Conservation (phyloP, 1,140 invertebrate species). For the Polyergus mexicanus region DNA sequence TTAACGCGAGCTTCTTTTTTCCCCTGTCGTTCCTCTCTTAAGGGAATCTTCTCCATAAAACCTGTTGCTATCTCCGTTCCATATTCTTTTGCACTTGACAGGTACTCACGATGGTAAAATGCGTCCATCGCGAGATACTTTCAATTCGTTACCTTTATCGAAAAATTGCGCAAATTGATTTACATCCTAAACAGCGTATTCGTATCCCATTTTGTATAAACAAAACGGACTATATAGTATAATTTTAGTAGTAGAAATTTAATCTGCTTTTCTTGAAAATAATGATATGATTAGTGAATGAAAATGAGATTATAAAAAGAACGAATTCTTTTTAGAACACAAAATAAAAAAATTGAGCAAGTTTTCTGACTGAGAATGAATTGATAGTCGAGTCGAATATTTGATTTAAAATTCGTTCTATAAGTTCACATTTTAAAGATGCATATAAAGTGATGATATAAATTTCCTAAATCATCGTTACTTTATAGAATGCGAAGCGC, state of each 20-base stretch:
- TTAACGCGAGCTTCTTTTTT: slow-evolving; percentile 49
- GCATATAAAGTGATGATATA: slow-evolving; percentile 6
- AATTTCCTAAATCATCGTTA: slow-evolving; percentile 1
- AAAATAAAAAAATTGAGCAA: too few species aligned
- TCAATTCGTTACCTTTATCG: neutral
- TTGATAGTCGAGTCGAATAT: neutral
- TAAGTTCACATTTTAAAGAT: neutral
- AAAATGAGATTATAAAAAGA: neutral
- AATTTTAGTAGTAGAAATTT: neutral
- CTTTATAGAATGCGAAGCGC: neutral
- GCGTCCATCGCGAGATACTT: neutral
- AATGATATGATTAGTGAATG: neutral
- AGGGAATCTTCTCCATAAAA: neutral
- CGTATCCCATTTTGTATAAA: neutral
- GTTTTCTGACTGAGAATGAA: neutral
- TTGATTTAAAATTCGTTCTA: neutral
- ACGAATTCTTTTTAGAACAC: too few species aligned
- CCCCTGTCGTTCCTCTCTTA: slow-evolving; percentile 1
- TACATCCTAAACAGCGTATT: neutral
- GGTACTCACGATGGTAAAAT: slow-evolving; percentile 7
- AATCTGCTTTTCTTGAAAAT: neutral
- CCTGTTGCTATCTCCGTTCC: neutral
- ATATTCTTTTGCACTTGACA: slow-evolving; percentile 12
- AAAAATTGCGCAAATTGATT: neutral
- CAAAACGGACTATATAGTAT: neutral